phyloP scores from a whole-genome alignment of 2,797 vertebrate genomes.

The Clarias fuscus region DNA sequence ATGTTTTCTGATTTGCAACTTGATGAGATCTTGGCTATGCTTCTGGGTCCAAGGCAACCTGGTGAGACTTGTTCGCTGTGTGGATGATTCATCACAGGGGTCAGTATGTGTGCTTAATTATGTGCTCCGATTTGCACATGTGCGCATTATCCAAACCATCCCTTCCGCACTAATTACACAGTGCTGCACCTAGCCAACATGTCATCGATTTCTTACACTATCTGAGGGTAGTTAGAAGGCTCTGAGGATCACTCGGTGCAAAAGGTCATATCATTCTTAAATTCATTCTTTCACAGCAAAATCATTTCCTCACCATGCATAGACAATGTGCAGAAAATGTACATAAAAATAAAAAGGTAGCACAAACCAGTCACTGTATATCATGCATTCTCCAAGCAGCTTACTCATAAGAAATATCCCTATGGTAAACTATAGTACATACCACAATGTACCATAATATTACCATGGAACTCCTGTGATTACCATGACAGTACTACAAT shows the following conservation, averaged over 20 bases:
- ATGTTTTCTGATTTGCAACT: background rate
- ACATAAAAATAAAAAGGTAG: background rate
- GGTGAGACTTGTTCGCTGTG: conserved; percentile 33
- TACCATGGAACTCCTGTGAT: no score
- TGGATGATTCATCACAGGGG: conserved; percentile 57
- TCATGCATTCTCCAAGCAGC: background rate
- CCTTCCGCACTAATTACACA: conserved; percentile 42
- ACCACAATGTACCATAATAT: no score
- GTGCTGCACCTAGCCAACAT: conserved; percentile 39
- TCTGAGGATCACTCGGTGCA: background rate
- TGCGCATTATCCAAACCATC: background rate
- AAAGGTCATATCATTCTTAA: conserved; percentile 13
- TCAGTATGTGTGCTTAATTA: conserved; percentile 44
- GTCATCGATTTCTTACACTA: conserved; percentile 56
- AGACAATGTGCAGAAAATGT: background rate
- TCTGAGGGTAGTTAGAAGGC: conserved; percentile 45
- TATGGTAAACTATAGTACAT: no score
- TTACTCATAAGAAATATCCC: background rate
- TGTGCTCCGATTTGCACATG: conserved; percentile 20
- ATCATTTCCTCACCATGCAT: background rate
- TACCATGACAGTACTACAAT: no score
- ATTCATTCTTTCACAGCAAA: conserved; percentile 56
- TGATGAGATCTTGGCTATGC: background rate
- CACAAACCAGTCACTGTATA: background rate
- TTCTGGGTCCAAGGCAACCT: background rate